Evolutionary conservation across 2,113 vertebrate genomes (phyloP).

Genomic region (Leucopsar rothschildi): DNA sequence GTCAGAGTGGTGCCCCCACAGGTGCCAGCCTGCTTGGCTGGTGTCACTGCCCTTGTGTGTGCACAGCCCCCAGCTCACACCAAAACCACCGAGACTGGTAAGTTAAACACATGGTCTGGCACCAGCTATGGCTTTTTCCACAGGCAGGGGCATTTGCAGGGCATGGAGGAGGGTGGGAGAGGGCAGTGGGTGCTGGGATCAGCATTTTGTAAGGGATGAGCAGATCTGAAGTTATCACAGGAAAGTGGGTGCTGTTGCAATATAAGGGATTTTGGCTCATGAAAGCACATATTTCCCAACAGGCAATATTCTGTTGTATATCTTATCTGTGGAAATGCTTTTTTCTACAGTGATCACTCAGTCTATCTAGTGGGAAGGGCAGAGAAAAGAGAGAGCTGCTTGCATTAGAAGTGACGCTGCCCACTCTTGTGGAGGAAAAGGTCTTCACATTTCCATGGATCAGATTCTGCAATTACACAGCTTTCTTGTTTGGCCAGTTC

Average conservation of each 20-base stretch:
- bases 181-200: background rate
- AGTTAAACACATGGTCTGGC: background rate
- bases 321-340: background rate
- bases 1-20: background rate
- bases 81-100: background rate
- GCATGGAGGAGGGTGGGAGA: background rate
- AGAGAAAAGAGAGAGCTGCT: background rate
- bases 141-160: background rate
- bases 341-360: background rate
- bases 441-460: constrained; percentile 21
- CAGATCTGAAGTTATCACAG: background rate
- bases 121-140: background rate
- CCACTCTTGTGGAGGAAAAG: constrained; percentile 58
- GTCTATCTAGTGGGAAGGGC: background rate
- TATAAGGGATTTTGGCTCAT: background rate
- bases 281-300: background rate
- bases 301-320: background rate
- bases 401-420: constrained; percentile 42
- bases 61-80: background rate
- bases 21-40: background rate
- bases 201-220: background rate
- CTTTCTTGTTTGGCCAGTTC: constrained; percentile 60
- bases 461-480: constrained; percentile 52
- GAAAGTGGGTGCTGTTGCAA: background rate
- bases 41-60: background rate